Percentiles rank a stretch among this genome's conserved stretches.
Evolutionary conservation across 2,113 vertebrate species (phyloP).

Genomic region (Nothoprocta pentlandii): DNA sequence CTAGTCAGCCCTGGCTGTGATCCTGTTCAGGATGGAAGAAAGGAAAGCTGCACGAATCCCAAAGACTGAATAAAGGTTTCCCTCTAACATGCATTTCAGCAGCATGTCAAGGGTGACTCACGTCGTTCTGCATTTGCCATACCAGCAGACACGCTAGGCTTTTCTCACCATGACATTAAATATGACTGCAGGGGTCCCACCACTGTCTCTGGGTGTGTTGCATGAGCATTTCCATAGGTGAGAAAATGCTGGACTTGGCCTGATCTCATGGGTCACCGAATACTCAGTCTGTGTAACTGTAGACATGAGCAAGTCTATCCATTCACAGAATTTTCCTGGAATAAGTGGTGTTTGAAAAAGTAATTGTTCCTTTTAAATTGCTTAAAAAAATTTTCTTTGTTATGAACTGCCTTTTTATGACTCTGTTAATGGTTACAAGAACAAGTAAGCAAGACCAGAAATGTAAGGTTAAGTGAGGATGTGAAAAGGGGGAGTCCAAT

Average conservation of each 20-base stretch:
- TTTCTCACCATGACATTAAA: background rate
- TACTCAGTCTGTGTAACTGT: background rate
- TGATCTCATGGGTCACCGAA: background rate
- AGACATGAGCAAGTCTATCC: background rate
- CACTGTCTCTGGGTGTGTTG: background rate
- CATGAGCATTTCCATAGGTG: background rate
- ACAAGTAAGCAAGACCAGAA: background rate
- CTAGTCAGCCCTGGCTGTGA: background rate
- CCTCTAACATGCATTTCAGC: background rate
- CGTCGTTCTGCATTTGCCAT: background rate
- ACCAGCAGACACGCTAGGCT: background rate
- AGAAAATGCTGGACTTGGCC: background rate
- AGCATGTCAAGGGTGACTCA: background rate
- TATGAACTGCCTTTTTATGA: background rate
- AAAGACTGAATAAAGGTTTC: constrained; percentile 12
- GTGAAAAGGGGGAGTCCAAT: background rate
- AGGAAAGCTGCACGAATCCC: background rate
- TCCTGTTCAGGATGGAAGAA: constrained; percentile 6
- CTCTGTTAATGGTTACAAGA: background rate
- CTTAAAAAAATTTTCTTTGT: background rate
- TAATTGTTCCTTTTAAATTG: background rate
- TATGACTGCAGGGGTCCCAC: background rate
- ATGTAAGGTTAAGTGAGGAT: background rate
- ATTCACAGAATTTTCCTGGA: background rate
- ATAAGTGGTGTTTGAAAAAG: background rate